Evolutionary conservation across 2,113 vertebrate genomes (phyloP).

Genomic region (Ploceus nigricollis): DNA sequence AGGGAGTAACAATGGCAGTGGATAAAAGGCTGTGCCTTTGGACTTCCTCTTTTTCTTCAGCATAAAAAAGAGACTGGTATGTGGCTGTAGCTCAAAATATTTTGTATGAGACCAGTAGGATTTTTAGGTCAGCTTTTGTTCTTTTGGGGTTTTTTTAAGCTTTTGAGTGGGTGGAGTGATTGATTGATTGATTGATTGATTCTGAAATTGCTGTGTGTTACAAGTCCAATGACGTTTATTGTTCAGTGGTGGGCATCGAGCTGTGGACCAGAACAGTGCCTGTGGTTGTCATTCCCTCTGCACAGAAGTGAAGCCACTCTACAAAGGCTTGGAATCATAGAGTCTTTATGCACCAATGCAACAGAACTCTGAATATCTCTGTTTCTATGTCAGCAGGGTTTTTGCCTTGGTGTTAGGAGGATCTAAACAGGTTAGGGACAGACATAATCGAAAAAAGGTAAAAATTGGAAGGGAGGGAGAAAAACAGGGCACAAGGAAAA

Average conservation of each 20-base stretch:
- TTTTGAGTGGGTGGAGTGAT: background rate
- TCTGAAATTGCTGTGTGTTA: background rate
- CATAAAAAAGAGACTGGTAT: background rate
- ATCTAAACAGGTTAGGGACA: background rate
- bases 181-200: background rate
- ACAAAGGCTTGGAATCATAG: background rate
- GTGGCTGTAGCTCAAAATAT: background rate
- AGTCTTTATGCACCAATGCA: background rate
- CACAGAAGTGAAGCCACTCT: background rate
- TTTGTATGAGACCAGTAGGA: background rate
- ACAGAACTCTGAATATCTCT: background rate
- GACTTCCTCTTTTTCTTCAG: background rate
- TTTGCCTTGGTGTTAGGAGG: background rate
- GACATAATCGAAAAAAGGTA: background rate
- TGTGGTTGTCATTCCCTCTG: background rate
- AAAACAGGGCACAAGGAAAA: background rate
- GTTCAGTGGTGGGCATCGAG: background rate
- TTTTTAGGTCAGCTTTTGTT: background rate
- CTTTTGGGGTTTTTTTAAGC: background rate
- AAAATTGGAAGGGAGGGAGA: background rate
- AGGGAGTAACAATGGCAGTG: background rate
- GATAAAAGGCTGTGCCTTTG: background rate
- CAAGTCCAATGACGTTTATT: accelerated
- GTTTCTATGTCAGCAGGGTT: background rate
- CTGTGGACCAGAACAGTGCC: background rate